Percentiles rank a stretch among this genome's conserved stretches.
Evolutionary conservation across 1,140 invertebrate species (phyloP).

Genomic region (Rhopalosiphum padi): DNA sequence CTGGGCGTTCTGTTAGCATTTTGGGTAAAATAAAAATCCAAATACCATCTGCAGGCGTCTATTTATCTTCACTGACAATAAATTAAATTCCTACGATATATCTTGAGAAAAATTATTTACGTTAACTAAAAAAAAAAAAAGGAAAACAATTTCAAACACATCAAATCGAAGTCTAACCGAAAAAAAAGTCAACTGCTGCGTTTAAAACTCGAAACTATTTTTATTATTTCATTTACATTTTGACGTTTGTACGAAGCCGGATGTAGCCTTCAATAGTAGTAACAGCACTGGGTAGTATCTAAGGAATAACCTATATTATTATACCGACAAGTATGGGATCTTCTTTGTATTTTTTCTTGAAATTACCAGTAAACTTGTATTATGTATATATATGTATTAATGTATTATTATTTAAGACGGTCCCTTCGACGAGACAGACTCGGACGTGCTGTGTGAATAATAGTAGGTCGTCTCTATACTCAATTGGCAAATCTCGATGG

Average conservation of each 20-base stretch:
- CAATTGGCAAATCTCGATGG: not conserved
- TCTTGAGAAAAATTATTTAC: not conserved
- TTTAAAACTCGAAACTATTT: not conserved
- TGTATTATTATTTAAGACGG: not conserved
- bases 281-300: not conserved
- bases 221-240: slow-evolving; percentile 21
- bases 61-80: not conserved
- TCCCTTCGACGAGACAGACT: not conserved
- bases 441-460: not conserved
- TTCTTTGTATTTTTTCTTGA: not conserved
- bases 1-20: not conserved
- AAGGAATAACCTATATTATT: slow-evolving; percentile 20
- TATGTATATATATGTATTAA: not conserved
- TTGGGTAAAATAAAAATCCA: not conserved
- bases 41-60: not conserved
- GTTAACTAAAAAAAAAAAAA: not conserved
- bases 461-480: not conserved
- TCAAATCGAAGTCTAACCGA: not conserved
- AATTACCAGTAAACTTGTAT: not conserved
- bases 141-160: not conserved
- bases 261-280: not conserved
- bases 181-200: not conserved
- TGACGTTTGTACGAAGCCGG: not conserved
- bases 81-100: not conserved
- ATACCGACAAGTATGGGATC: not conserved